Conservation (phyloP, 2,888 invertebrate species). For the Meteorus cinctellus region DNA sequence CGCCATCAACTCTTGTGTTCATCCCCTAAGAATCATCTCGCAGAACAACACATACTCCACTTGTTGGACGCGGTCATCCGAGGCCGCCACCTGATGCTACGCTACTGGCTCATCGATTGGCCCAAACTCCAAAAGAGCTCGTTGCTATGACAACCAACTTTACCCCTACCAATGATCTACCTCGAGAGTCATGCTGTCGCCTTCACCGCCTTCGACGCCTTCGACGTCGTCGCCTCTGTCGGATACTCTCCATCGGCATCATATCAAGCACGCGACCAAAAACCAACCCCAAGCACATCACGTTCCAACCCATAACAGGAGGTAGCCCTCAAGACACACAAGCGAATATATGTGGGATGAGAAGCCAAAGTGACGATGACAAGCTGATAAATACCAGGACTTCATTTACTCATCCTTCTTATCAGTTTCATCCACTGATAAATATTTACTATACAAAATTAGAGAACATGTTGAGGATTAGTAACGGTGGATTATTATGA, state of each 20-base stretch:
- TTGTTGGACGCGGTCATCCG: conserved; percentile 63
- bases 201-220: conserved; percentile 45
- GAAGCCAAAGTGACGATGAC: conserved; percentile 4
- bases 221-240: conserved; percentile 48
- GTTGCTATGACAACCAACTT: conserved; percentile 55
- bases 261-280: conserved; percentile 18
- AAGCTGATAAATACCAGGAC: conserved; percentile 9
- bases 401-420: background rate
- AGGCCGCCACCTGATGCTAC: conserved; percentile 69
- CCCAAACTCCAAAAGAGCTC: conserved; percentile 62
- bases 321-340: background rate
- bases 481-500: no score
- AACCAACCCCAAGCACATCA: conserved; percentile 33
- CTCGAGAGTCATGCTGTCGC: conserved; percentile 46
- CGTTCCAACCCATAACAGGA: background rate
- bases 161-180: conserved; percentile 56
- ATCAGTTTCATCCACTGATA: conserved; percentile 6
- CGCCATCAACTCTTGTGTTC: background rate
- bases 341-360: background rate
- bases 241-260: conserved; percentile 34
- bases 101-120: conserved; percentile 72
- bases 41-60: conserved; percentile 56
- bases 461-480: background rate
- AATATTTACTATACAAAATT: background rate
- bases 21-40: conserved; percentile 1